Evolutionary conservation across 2,888 invertebrate species (phyloP), one percentile per base, ranked within the genome.

Genomic region (Galerucella nymphaeae): DNA sequence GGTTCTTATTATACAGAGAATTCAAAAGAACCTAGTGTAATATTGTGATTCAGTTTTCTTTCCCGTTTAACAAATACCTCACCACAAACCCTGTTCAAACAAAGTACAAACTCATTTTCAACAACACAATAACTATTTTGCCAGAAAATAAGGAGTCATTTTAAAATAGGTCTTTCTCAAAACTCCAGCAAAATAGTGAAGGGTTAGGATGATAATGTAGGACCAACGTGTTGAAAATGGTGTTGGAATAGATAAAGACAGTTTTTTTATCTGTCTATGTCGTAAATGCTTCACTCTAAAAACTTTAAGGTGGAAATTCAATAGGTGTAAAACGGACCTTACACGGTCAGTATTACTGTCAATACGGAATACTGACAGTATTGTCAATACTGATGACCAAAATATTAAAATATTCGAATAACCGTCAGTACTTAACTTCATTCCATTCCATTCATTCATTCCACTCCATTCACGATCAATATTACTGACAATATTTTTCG

Each of bases 101-200:
- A 53, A 69, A 62, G 69, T 69, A 69, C 55, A 68, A 68, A 59
- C 66, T 65, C 57, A 66, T 66, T 66, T 57, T 20, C 68, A 68
- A 61, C 68, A 68, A 69, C 62, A 69, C 62, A 69, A 69, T 69
- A 62, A 62, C 69, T 53, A 69, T 69, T 69, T 42, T 20, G 38
- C 41, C 11, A 53, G 48, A 61, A 45, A 61, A 16, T 16, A 11
- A 62, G 42, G 30, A 61, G 61, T 23, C 62, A 55, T 69, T 69
- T 69, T 69, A 50, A 69, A 53, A 55, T 62, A 55, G 20, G 62
- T 14, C 59, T 59, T 55, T 30, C 59, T 59, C 38, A 4, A 30
- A 30, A 23, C 11, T 14, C 10, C n/a, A n/a, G 9, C 59, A 59
- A 59, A 59, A 59, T 59, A 13, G 38, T 38, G 59, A 59, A 59